Percentiles rank a stretch among this genome's conserved stretches.
Conservation (phyloP, 92 coral and sea anemone species). For the Isaurus tuberculatus region DNA sequence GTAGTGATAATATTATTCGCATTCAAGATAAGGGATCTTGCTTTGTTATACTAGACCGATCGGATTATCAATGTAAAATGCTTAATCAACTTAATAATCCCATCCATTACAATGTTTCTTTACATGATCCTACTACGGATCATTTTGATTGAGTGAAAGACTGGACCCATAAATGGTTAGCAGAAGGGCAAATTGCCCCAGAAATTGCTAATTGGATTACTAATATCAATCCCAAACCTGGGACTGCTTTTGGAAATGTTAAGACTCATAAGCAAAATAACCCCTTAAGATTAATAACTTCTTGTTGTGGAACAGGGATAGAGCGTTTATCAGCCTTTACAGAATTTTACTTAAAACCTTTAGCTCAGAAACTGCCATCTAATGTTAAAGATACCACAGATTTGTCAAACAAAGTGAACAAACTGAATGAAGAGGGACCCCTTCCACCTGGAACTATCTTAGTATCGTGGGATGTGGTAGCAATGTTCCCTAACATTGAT, state of each 20-base stretch:
- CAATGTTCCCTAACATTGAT: too few species aligned
- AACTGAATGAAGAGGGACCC: too few species aligned
- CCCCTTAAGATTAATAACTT: too few species aligned
- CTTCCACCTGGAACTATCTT: too few species aligned
- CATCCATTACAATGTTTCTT: conserved; percentile 12
- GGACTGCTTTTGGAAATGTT: conserved; percentile 59
- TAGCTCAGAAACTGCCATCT: too few species aligned
- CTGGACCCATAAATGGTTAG: conserved; percentile 57
- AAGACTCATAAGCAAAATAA: conserved; percentile 1
- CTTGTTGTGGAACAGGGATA: too few species aligned
- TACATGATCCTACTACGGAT: conserved; percentile 41
- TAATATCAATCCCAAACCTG: conserved; percentile 49
- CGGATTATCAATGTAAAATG: conserved; percentile 44
- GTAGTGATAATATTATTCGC: conserved; percentile 34
- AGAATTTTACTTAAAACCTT: too few species aligned
- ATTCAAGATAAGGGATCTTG: conserved; percentile 59
- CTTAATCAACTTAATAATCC: conserved; percentile 49
- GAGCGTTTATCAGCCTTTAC: too few species aligned
- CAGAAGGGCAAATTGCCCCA: conserved; percentile 41
- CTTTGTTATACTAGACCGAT: conserved; percentile 26
- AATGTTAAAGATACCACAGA: too few species aligned
- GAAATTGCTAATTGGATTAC: conserved; percentile 52
- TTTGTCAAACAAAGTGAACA: too few species aligned
- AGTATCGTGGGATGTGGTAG: too few species aligned
- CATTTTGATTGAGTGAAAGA: conserved; percentile 29